A percentile compares a stretch with the other conserved stretches of the same genome.
Evolutionary conservation across 2,797 vertebrate genomes (phyloP).

Genomic region (Leptodactylus fallax): DNA sequence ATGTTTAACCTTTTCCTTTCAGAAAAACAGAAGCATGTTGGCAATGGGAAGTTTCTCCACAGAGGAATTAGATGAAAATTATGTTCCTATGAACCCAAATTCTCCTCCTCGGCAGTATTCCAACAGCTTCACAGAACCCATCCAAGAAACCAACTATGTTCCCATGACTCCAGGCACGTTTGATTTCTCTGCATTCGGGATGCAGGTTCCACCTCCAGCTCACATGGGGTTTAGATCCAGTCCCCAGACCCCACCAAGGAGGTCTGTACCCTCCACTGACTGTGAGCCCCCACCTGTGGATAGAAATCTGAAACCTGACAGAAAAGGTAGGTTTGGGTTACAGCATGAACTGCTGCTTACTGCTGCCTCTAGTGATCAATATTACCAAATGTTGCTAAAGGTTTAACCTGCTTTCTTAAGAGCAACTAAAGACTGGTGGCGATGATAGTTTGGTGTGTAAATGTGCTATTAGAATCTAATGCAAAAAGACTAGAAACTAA

Average conservation of each 20-base stretch:
- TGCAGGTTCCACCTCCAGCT: constrained; percentile 96
- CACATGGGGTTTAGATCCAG: constrained; percentile 98
- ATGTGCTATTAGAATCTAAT: constrained; percentile 4
- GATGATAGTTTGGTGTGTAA: not conserved
- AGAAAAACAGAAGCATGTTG: constrained; percentile 87
- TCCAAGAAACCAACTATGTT: constrained; percentile 95
- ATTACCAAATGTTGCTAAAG: constrained; percentile 49
- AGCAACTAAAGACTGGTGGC: constrained; percentile 25
- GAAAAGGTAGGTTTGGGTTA: constrained; percentile 88
- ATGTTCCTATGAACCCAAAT: constrained; percentile 97
- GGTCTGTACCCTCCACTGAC: constrained; percentile 85
- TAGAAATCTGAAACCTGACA: constrained; percentile 97
- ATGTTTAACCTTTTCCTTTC: constrained; percentile 2
- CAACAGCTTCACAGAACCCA: constrained; percentile 88
- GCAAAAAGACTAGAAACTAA: constrained; percentile 1
- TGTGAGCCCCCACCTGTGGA: constrained; percentile 96
- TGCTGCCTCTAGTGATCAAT: constrained; percentile 43
- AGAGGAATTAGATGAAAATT: constrained; percentile 97
- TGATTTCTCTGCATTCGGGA: constrained; percentile 96
- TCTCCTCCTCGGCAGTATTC: constrained; percentile 94
- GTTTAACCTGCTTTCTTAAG: constrained; percentile 50
- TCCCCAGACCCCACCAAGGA: constrained; percentile 94
- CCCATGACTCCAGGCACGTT: constrained; percentile 96
- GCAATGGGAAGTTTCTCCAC: constrained; percentile 87
- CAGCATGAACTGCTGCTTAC: constrained; percentile 21